Base-by-base conservation (phyloP, 1,140 invertebrate genomes). In the Matsumurasca onukii region DNA sequence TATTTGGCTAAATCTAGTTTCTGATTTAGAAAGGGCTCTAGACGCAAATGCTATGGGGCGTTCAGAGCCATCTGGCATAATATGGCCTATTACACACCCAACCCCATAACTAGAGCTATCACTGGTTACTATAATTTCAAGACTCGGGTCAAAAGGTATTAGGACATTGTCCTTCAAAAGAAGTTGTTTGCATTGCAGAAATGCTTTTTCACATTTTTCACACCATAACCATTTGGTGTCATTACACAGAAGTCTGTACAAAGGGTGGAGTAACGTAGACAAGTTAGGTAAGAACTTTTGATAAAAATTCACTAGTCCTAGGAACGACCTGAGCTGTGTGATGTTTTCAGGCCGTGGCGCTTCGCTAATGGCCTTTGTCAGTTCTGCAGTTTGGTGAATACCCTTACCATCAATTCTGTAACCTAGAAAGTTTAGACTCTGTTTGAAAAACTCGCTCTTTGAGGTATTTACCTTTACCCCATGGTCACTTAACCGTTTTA, bases 71-170 rank as follows among this genome's bases (percentile, higher is more conserved):
- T 82, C 75, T 24, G 70, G 15, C 20, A 76, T 73, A 0, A 66
- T 66, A 67, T 86, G 83, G 1, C 76, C 75, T 0, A 86, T 68
- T 3, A 84, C 77, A 0, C 77, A 77, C 0, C 83, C 82, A 2
- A 86, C 71, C 22, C 81, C 84, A 74, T 78, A 79, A 1, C 75
- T 68, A 34, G 78, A 81, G 15, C 81, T 81, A 76, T 86, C 84
- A 31, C 79, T 79, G 13, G 81, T 75, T 31, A 86, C 31, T 17
- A 79, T 70, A 1, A 84, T 66, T 17, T 73, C 62, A 29, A 74
- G 69, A 13, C 75, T 68, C 22, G 76, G 75, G 59, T 84, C 76
- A 71, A 77, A 83, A 17, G 17, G 39, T 17, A 30, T 51, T 77
- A 75, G 69, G 27, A 68, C 31, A 70, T 72, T 51, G 69, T 66